These are phyloP conservation scores for Anthonomus grandis DNA, from an alignment of 1,140 invertebrate genomes.

Conservation along the genomic window DNA sequence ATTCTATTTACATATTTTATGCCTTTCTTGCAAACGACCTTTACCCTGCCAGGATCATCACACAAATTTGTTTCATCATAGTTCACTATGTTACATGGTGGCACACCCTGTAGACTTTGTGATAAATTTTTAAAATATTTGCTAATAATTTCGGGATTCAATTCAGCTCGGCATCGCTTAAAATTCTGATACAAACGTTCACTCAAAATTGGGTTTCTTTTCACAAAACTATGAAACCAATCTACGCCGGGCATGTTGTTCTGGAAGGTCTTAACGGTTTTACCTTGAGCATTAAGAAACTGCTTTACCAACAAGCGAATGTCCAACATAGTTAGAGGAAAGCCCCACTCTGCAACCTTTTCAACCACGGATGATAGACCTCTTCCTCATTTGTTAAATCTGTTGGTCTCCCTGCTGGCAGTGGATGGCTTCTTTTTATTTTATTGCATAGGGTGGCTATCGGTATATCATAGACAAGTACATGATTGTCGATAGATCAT, in stretches of 20 bases:
- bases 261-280: constrained; percentile 2
- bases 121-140: neutral
- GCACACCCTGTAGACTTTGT: neutral
- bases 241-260: constrained; percentile 4
- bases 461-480: neutral
- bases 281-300: no score
- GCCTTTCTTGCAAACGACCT: neutral
- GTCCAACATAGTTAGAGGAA: constrained; percentile 1
- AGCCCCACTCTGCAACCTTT: constrained; percentile 2
- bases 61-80: no score
- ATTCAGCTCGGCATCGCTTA: constrained; percentile 1
- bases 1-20: no score
- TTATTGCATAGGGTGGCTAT: neutral
- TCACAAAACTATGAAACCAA: no score
- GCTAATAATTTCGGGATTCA: neutral
- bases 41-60: no score
- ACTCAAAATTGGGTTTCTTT: no score
- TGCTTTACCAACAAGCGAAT: constrained; percentile 5
- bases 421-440: neutral
- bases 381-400: no score
- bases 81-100: no score
- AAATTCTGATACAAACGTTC: constrained; percentile 2
- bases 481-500: neutral
- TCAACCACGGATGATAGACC: neutral
- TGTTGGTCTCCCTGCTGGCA: no score